Base-by-base conservation (phyloP, 2,797 vertebrate genomes). In the Danio aesculapii region DNA sequence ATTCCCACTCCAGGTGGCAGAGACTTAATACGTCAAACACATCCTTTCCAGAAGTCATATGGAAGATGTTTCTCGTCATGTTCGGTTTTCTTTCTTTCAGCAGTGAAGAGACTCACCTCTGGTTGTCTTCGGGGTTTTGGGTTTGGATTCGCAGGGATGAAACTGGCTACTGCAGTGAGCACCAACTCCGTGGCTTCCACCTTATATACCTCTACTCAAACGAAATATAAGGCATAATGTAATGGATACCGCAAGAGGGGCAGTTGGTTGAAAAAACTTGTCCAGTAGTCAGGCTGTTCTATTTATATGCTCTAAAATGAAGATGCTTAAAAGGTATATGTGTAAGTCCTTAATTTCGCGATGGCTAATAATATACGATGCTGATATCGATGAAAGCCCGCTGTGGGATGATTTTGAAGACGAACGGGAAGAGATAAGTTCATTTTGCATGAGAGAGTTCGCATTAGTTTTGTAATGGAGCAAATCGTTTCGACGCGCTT, bases 271-370 rank as follows among this genome's bases (percentile, higher is more conserved):
- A 93, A 91, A 30, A 95, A 95, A 94, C 93, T 85, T 94, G 93
- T 93, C 92, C 91, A 94, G 90, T 92, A 92, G 94, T 93, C 94
- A 94, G 91, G 90, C 91, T 59, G 91, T 89, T 94, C 95, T 95
- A 95, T 95, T 95, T 94, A 92, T 95, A 94, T 86, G 84, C 89
- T 88, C 94, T 94, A 94, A 94, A 94, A 94, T 91, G 93, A 95
- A 94, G 94, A 94, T 93, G 93, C 94, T 92, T 94, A 93, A 94
- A 94, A 94, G 93, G 94, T 92, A 93, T 92, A 88, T 89, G 92
- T 86, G 89, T 92, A 95, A 94, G 94, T 92, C 91, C 91, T 93
- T 94, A 92, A 94, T 94, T 93, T 93, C 92, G 88, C 86, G 62
- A 70, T 77, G 85, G 93, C 94, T 95, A 93, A 94, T 93, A 91